Evolutionary conservation across 2,113 vertebrate species (phyloP).

Genomic region (Elachura formosa): DNA sequence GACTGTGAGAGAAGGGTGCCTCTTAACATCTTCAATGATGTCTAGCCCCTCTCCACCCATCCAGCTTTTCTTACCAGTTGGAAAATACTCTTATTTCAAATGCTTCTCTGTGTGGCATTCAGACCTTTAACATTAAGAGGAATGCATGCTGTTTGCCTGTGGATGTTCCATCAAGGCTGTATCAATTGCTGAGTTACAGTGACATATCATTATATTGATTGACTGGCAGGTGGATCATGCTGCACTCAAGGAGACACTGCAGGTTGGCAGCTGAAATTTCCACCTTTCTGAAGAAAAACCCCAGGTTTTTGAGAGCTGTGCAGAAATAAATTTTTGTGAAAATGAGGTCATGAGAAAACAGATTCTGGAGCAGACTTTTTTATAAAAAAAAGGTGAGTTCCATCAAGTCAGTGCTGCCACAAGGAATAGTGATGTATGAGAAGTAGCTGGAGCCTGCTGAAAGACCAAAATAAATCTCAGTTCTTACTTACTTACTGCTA

Average conservation of each 20-base stretch:
- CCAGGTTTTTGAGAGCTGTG: neutral
- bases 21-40: neutral
- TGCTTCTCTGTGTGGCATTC: neutral
- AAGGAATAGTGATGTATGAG: neutral
- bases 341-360: neutral
- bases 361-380: neutral
- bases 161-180: neutral
- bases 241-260: neutral
- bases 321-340: neutral
- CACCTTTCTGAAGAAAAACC: neutral
- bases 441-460: neutral
- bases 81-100: neutral
- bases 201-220: neutral
- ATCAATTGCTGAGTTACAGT: neutral
- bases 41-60: neutral
- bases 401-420: neutral
- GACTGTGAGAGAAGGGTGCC: neutral
- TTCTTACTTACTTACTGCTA: neutral
- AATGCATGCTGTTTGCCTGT: neutral
- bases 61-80: neutral
- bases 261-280: neutral
- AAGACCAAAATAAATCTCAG: neutral
- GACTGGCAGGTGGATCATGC: neutral
- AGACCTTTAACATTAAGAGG: neutral
- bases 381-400: neutral